These are phyloP conservation scores for Heterotis niloticus DNA, from an alignment of 2,113 vertebrate species.

Conservation along the genomic window DNA sequence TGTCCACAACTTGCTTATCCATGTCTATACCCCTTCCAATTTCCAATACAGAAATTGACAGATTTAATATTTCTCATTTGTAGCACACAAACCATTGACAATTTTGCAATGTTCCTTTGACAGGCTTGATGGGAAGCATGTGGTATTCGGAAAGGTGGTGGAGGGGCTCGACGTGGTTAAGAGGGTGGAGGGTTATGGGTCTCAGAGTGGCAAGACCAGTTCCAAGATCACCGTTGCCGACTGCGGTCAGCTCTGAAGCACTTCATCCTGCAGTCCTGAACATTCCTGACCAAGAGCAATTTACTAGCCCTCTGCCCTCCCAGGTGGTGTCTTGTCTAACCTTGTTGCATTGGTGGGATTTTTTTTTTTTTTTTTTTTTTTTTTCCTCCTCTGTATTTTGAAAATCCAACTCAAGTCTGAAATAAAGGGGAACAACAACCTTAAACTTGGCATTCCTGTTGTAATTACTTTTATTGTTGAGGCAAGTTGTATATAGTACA, in stretches of 20 bases:
- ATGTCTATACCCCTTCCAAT: too few relatives aligned
- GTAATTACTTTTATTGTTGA: not conserved
- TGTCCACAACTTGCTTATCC: too few relatives aligned
- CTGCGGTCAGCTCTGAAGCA: slow-evolving; percentile 75
- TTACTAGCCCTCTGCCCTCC: slow-evolving; percentile 9
- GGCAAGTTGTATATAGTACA: not conserved
- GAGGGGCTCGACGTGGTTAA: slow-evolving; percentile 69
- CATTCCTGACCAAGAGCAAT: slow-evolving; percentile 55
- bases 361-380: slow-evolving; percentile 47
- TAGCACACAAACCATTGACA: not conserved
- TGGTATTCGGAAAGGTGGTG: slow-evolving; percentile 84
- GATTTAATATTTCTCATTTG: too few relatives aligned
- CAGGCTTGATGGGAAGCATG: slow-evolving; percentile 96
- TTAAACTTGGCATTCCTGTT: slow-evolving; percentile 26
- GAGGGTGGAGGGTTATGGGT: slow-evolving; percentile 66
- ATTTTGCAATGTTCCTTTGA: not conserved
- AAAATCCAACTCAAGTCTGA: slow-evolving; percentile 41
- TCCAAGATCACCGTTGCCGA: slow-evolving; percentile 68
- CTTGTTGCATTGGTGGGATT: slow-evolving; percentile 57
- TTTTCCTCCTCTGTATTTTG: slow-evolving; percentile 38
- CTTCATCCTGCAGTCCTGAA: slow-evolving; percentile 10
- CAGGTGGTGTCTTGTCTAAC: slow-evolving; percentile 33
- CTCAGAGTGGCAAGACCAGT: slow-evolving; percentile 64
- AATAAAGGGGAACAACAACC: slow-evolving; percentile 53
- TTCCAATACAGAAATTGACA: too few relatives aligned